These are phyloP conservation scores for Acanthornis magna DNA, from an alignment of 2,797 vertebrate species.

Conservation along the genomic window DNA sequence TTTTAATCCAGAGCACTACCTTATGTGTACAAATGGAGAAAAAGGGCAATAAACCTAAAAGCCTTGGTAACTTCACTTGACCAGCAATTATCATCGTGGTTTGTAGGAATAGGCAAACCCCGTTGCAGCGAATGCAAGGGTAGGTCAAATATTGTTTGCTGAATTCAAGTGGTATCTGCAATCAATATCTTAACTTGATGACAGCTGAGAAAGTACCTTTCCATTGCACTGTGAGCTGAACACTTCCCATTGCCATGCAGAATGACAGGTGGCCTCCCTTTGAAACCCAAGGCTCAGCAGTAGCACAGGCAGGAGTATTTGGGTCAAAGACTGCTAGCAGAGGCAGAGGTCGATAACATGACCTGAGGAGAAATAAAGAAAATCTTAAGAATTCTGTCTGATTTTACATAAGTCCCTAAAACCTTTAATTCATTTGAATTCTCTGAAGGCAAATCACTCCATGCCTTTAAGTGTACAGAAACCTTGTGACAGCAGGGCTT, in stretches of 20 bases:
- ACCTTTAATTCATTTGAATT: not conserved
- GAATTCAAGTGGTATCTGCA: not conserved
- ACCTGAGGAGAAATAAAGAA: not conserved
- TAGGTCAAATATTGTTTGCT: not conserved
- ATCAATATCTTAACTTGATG: not conserved
- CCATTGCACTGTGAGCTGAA: not conserved
- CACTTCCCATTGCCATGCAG: rapidly evolving
- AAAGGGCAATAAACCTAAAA: not conserved
- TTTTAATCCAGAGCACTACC: not conserved
- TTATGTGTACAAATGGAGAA: not conserved
- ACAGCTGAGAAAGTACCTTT: not conserved
- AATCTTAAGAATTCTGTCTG: not conserved
- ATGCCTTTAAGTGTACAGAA: not conserved
- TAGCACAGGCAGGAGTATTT: not conserved
- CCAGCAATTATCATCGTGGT: not conserved
- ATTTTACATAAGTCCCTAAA: not conserved
- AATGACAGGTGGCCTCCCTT: not conserved
- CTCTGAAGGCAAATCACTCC: not conserved
- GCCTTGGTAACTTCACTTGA: not conserved
- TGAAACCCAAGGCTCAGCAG: not conserved
- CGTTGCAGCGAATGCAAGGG: not conserved
- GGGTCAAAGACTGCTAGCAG: not conserved
- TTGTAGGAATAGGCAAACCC: not conserved
- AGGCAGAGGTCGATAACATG: not conserved
- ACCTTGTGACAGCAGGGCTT: not conserved